Evolutionary conservation across 2,113 vertebrate genomes (phyloP), one percentile per base, ranked within the genome.

Genomic region (Cyprinodon brontotheroides): DNA sequence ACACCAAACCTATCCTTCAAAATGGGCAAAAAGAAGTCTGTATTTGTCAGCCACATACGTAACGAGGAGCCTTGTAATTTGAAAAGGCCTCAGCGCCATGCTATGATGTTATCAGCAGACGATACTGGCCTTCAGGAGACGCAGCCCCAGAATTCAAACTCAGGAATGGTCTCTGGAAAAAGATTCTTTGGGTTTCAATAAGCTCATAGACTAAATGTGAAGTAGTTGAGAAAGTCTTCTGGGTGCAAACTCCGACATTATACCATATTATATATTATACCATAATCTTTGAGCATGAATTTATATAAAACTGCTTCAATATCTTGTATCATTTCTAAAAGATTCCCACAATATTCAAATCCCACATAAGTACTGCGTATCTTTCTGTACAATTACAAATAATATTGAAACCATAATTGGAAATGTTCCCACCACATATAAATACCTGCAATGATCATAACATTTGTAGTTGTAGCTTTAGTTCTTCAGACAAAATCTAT

Each of bases 401-500:
- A n/a, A n/a, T 9, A 57, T n/a, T 57, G 0, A 57, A 50, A 50
- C 15, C 15, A 50, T 15, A 50, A 57, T 57, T 57, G 6, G 1
- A 63, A 38, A 9, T 9, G 4, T 20, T 45, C 15, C 5, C 39
- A 11, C 3, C 20, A 45, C 17, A 22, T 61, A 4, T 41, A 70
- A 47, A 74, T 29, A 15, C 61, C 65, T 73, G 38, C 50, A 64
- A 8, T 77, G 29, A 79, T 75, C 70, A 41, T 40, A 6, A 37
- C 47, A 67, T 39, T 37, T 66, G 41, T 77, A 82, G 80, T 83
- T 80, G 57, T 63, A 82, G 75, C 85, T 88, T 89, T 89, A 86
- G 74, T 86, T 88, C 75, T 72, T 80, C 67, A 78, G 74, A 82
- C 71, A 89, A 20, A 83, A 84, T 86, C 81, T 20, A 53, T 67